Evolutionary conservation across 2,888 invertebrate species (phyloP), one percentile per base, ranked within the genome.

Genomic region (Conchocele bisecta): DNA sequence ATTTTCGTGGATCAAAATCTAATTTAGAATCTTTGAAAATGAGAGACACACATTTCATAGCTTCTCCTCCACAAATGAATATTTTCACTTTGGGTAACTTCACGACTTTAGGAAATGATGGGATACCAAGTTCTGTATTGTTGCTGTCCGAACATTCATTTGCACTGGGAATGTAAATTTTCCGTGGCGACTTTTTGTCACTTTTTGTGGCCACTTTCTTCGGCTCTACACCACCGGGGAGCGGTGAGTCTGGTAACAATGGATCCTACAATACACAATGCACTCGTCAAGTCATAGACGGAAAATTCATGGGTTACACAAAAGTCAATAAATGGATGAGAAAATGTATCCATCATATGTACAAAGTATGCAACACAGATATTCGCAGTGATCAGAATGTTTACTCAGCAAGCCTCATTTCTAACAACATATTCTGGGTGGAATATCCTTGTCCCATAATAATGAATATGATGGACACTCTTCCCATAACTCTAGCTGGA

Each of bases 11-110:
- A 44, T 72, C 61, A 9, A 57, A 33, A n/a, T 56, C 44, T 29
- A 78, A n/a, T 28, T 63, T 50, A 24, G 75, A 68, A 22, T 73
- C 64, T 17, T 68, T 66, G 11, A 83, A 48, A 13, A 84, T 46
- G 26, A 78, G 53, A 5, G 72, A 63, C 0, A 71, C 73, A 53
- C 79, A 75, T 33, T 72, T 74, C 24, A 72, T 73, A n/a, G 82
- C 82, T 28, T 83, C 79, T 56, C 73, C 79, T 0, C 84, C 84
- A 76, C 82, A 83, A n/a, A 84, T 63, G 67, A 84, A 82, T 29
- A 84, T 63, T 51, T 77, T 67, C n/a, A 81, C 79, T 64, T 81
- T 83, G 1, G 82, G 79, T 15, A 84, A 66, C 31, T 80, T 83
- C 13, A 80, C 79, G 9, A 71, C 73, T 44, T 65, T 69, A 0